Conservation (phyloP, 2,113 vertebrate species). For the Arothron firmamentum region DNA sequence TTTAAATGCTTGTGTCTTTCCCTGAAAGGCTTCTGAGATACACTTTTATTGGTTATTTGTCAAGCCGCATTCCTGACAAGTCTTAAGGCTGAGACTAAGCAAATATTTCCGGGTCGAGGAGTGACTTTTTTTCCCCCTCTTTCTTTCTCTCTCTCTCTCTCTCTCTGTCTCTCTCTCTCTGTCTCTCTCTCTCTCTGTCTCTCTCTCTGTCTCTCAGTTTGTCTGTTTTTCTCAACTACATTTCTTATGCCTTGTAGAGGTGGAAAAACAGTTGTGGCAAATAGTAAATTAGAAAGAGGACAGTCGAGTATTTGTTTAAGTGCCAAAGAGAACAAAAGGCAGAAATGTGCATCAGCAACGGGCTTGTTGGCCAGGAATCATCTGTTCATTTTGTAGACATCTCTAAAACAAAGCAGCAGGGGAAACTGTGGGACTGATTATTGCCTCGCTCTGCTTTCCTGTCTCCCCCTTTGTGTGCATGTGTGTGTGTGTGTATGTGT, state of each 20-base stretch:
- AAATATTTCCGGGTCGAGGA: slow-evolving; percentile 77
- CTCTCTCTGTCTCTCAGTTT: not conserved
- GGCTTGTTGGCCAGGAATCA: slow-evolving; percentile 27
- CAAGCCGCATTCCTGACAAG: slow-evolving; percentile 68
- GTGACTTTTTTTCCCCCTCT: slow-evolving; percentile 22
- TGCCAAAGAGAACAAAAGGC: slow-evolving; percentile 33
- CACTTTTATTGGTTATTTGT: slow-evolving; percentile 66
- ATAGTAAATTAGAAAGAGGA: slow-evolving; percentile 27
- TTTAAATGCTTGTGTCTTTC: slow-evolving; percentile 16
- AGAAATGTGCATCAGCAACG: slow-evolving; percentile 21
- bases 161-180: not conserved
- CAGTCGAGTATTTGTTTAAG: slow-evolving; percentile 14
- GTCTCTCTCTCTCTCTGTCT: slow-evolving; percentile 12
- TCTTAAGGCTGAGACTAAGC: slow-evolving; percentile 28
- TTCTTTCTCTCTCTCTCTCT: slow-evolving; percentile 7
- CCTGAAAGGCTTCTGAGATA: slow-evolving; percentile 53
- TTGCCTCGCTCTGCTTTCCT: not conserved
- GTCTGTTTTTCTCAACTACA: slow-evolving; percentile 9
- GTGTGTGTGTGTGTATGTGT: too few species aligned
- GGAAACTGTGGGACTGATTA: slow-evolving; percentile 33
- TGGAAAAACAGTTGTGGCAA: slow-evolving; percentile 63
- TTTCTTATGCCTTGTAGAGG: slow-evolving; percentile 24
- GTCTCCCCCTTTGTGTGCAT: slow-evolving; percentile 25
- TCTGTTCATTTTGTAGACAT: slow-evolving; percentile 1
- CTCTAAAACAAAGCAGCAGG: slow-evolving; percentile 30